phyloP scores from a whole-genome alignment of 2,113 vertebrate genomes.

The Cynocephalus volans region DNA sequence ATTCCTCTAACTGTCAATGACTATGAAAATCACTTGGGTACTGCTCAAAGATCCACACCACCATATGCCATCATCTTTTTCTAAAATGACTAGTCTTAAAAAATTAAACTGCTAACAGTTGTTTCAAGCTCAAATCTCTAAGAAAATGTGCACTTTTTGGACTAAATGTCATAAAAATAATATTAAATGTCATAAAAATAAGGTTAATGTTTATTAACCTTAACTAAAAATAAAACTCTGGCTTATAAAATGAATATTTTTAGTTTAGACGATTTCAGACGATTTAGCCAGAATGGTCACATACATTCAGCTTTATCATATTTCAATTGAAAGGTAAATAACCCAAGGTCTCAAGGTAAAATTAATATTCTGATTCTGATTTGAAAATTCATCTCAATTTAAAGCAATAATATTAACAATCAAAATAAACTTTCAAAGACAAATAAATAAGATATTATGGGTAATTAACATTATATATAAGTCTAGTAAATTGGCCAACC shows the following conservation, averaged over 20 bases:
- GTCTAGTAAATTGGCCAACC: neutral
- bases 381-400: slow-evolving; percentile 60
- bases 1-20: slow-evolving; percentile 37
- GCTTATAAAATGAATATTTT: slow-evolving; percentile 6
- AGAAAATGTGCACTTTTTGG: neutral
- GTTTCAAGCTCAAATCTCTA: slow-evolving; percentile 48
- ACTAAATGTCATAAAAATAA: neutral
- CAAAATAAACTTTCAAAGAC: slow-evolving; percentile 44
- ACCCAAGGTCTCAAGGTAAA: slow-evolving; percentile 50
- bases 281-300: neutral
- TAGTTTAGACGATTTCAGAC: neutral
- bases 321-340: slow-evolving; percentile 48
- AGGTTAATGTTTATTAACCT: neutral
- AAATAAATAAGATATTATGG: slow-evolving; percentile 24
- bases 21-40: neutral
- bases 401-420: slow-evolving; percentile 33
- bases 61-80: neutral
- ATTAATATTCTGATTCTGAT: slow-evolving; percentile 22
- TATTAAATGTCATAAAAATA: slow-evolving; percentile 21
- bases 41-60: neutral
- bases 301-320: slow-evolving; percentile 14
- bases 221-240: slow-evolving; percentile 56
- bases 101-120: neutral
- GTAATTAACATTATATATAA: slow-evolving; percentile 4
- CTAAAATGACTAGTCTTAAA: slow-evolving; percentile 44